Evolutionary conservation across 1,140 invertebrate species (phyloP).

Genomic region (Sipha flava): DNA sequence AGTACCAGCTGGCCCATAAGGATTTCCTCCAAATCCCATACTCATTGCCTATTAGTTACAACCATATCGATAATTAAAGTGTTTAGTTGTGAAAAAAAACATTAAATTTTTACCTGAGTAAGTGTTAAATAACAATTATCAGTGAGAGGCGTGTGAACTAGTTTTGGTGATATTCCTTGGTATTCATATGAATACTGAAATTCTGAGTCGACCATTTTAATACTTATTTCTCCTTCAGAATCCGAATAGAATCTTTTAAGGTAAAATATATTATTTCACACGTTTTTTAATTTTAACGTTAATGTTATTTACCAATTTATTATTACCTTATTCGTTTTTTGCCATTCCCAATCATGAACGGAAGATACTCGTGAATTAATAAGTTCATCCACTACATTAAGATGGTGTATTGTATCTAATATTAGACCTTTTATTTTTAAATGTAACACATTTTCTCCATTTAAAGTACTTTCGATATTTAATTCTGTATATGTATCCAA

Average conservation of each 20-base stretch:
- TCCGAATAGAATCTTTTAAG: constrained; percentile 50
- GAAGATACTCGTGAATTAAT: constrained; percentile 57
- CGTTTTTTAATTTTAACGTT: not conserved
- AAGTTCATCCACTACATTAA: constrained; percentile 70
- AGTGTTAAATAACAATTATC: constrained; percentile 93
- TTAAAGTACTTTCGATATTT: constrained; percentile 44
- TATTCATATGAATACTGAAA: constrained; percentile 97
- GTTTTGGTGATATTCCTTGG: constrained; percentile 80
- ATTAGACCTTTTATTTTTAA: constrained; percentile 72
- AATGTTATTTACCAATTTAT: not conserved
- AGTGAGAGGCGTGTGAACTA: constrained; percentile 87
- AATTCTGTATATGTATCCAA: constrained; percentile 56
- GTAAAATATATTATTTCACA: not conserved
- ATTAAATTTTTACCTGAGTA: constrained; percentile 59
- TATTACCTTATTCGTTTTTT: constrained; percentile 81
- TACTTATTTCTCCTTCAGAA: constrained; percentile 50
- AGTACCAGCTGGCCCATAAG: constrained; percentile 96
- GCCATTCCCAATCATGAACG: constrained; percentile 80
- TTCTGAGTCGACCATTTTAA: constrained; percentile 77
- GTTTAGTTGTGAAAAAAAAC: too few species aligned
- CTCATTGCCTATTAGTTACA: constrained; percentile 64
- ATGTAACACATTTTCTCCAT: constrained; percentile 45
- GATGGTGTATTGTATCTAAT: constrained; percentile 86
- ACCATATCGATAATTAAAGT: not conserved
- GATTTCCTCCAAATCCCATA: constrained; percentile 94